phyloP scores from a whole-genome alignment of 2,797 vertebrate genomes.

The Malurus splendens region DNA sequence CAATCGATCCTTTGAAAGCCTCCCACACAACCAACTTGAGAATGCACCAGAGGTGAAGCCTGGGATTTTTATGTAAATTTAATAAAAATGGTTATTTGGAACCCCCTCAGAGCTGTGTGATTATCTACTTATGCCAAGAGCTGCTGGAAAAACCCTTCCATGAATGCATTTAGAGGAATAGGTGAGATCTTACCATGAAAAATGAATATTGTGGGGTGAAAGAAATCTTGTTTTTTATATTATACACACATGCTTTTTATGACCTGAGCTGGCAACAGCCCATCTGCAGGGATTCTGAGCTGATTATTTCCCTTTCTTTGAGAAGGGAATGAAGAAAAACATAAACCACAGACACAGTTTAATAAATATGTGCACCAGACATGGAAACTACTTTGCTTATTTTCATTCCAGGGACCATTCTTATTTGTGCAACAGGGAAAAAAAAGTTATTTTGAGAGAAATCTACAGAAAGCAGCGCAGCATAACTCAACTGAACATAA shows the following conservation, averaged over 20 bases:
- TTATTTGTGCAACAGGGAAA: neutral
- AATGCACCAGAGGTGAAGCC: neutral
- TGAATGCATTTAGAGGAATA: neutral
- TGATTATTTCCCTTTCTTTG: neutral
- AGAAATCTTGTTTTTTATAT: neutral
- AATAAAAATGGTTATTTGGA: neutral
- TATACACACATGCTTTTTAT: neutral
- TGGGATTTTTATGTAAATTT: neutral
- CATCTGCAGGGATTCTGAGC: neutral
- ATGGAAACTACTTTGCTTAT: neutral
- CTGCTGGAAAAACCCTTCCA: neutral
- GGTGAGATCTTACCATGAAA: neutral
- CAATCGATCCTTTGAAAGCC: neutral
- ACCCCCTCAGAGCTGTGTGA: neutral
- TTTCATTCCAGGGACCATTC: neutral
- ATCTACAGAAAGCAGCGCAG: neutral
- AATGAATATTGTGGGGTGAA: neutral
- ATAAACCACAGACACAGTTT: neutral
- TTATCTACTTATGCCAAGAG: neutral
- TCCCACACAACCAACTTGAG: neutral
- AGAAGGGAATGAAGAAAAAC: neutral
- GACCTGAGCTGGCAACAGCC: neutral
- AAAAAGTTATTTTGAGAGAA: neutral
- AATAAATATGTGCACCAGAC: neutral
- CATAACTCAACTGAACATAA: neutral